Base-by-base conservation (phyloP, 2,888 invertebrate species). In the Hyles lineata region DNA sequence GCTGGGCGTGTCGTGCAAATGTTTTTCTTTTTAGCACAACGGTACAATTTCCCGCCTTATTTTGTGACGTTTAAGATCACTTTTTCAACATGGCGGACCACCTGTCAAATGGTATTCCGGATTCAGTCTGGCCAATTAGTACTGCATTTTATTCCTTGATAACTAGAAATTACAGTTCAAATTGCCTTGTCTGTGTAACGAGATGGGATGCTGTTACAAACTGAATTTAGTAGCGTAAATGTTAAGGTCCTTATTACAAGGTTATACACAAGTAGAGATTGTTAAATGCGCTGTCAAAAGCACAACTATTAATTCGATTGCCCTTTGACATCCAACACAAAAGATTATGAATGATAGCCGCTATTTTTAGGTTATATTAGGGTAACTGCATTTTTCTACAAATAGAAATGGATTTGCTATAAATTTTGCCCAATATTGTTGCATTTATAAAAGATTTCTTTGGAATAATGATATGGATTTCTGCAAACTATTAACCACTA, bases 291-390 rank as follows among this genome's bases (percentile, higher is more conserved):
- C 70, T 79, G 79, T 78, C 76, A 78, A 74, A 74, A 75, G 74
- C 79, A 82, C 76, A 76, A 76, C 74, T 72, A 72, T 73, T 79
- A 78, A 76, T 75, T 63, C 63, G 73, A 74, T 77, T 74, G 79
- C 78, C 78, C 77, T 82, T 74, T 82, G 81, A 80, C 81, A 79
- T 80, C 72, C 67, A 70, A 67, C 23, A 83, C 80, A 80, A 79
- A 77, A 74, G 72, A 76, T 69, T 74, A 77, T 83, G 80, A 83
- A 78, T 75, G 77, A 83, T 82, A 76, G 77, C 72, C 70, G 23
- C 11, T 25, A 73, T 60, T 70, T 52, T 35, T 70, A 72, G 59
- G 72, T 35, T 72, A 43, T 58, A n/a, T 35, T 74, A 70, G 72
- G 72, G 73, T 73, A 73, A 73, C 63, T 67, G 55, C 58, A 52